Evolutionary conservation across 2,113 vertebrate species (phyloP).

Genomic region (Odocoileus hemionus): DNA sequence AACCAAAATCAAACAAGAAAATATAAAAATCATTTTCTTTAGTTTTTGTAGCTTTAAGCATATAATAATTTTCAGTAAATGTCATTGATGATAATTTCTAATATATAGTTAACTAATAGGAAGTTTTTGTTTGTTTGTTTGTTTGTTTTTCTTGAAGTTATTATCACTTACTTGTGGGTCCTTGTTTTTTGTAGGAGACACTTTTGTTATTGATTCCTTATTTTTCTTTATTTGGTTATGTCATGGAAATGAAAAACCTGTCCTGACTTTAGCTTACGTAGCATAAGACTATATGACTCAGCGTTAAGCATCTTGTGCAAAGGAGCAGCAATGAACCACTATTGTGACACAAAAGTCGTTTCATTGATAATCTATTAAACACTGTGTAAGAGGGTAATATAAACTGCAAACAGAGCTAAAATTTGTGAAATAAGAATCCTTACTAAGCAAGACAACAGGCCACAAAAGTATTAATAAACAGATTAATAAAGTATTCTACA

Average conservation of each 20-base stretch:
- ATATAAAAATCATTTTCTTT: not conserved
- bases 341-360: not conserved
- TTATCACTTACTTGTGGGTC: not conserved
- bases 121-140: not conserved
- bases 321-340: not conserved
- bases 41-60: not conserved
- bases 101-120: not conserved
- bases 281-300: not conserved
- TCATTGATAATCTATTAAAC: not conserved
- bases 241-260: not conserved
- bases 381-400: not conserved
- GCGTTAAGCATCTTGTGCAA: not conserved
- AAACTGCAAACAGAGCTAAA: not conserved
- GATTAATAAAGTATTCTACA: not conserved
- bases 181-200: not conserved
- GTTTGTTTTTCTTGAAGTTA: not conserved
- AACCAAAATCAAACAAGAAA: not conserved
- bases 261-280: not conserved
- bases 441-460: not conserved
- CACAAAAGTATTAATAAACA: not conserved
- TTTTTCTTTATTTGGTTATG: not conserved
- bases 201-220: not conserved
- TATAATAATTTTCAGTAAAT: not conserved
- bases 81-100: not conserved
- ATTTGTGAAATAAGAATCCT: not conserved